These are phyloP conservation scores for Megaustenia siamemsis DNA, from an alignment of 2,888 invertebrate species.

Conservation along the genomic window DNA sequence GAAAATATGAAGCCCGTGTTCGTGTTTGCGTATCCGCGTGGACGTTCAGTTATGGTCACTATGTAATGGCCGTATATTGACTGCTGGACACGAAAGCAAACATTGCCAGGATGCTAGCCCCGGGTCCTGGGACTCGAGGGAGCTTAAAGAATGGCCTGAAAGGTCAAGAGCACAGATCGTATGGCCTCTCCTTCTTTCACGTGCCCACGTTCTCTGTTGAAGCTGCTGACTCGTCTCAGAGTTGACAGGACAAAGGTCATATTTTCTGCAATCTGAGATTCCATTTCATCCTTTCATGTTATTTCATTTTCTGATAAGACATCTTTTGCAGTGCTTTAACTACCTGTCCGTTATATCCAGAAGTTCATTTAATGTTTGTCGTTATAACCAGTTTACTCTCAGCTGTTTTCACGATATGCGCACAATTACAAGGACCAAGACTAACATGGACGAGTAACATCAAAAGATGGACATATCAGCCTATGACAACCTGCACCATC, in stretches of 20 bases:
- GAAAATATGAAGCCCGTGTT: slow-evolving; percentile 4
- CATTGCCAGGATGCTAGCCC: slow-evolving; percentile 20
- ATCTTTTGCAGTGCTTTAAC: too few relatives aligned
- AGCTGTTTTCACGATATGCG: too few relatives aligned
- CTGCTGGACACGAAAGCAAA: slow-evolving; percentile 39
- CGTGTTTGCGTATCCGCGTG: slow-evolving; percentile 26
- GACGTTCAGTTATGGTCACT: not conserved
- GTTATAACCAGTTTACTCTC: too few relatives aligned
- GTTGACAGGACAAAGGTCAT: slow-evolving; percentile 1
- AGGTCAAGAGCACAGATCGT: slow-evolving; percentile 27
- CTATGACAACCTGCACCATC: too few relatives aligned
- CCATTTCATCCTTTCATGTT: not conserved
- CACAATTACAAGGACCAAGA: too few relatives aligned
- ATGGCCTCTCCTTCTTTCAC: slow-evolving; percentile 17
- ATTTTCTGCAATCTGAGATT: not conserved
- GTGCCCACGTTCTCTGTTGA: not conserved
- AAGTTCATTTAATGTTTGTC: too few relatives aligned
- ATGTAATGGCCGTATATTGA: slow-evolving; percentile 21
- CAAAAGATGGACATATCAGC: too few relatives aligned
- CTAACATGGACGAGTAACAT: too few relatives aligned
- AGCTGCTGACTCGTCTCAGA: not conserved
- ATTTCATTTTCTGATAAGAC: too few relatives aligned
- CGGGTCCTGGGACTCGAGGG: not conserved
- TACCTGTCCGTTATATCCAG: too few relatives aligned
- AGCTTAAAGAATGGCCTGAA: not conserved